A percentile compares a stretch with the other conserved stretches of the same genome.
Evolutionary conservation across 1,140 invertebrate genomes (phyloP).

Genomic region (Drosophila micromelanica): DNA sequence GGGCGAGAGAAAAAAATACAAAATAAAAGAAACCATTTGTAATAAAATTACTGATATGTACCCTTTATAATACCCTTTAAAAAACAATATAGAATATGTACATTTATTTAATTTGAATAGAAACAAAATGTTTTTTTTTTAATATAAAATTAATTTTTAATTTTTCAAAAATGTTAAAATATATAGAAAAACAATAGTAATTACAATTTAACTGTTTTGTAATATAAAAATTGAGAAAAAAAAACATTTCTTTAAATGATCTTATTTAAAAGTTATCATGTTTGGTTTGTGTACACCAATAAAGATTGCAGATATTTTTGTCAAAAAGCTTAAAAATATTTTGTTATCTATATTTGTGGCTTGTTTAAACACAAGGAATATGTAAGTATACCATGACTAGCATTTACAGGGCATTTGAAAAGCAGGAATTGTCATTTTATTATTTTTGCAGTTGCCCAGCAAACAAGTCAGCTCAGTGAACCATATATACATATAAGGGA

Average conservation of each 20-base stretch:
- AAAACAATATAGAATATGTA: not conserved
- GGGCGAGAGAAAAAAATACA: not conserved
- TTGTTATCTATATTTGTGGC: not conserved
- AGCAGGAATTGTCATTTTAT: slow-evolving; percentile 1
- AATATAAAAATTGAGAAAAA: no score
- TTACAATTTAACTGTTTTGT: no score
- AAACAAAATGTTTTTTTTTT: no score
- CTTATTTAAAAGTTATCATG: no score
- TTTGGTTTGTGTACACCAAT: no score
- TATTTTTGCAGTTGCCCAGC: slow-evolving; percentile 12
- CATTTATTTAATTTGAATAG: no score
- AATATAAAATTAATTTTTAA: no score
- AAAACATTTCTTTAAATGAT: no score
- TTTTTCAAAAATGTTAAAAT: no score
- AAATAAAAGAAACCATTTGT: not conserved
- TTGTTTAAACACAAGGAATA: not conserved
- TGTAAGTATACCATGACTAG: not conserved
- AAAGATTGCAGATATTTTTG: no score
- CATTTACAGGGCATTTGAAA: slow-evolving; percentile 12
- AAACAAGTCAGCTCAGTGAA: not conserved
- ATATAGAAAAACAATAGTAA: no score
- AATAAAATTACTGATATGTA: not conserved
- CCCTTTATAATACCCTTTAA: slow-evolving; percentile 5
- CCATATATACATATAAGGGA: slow-evolving; percentile 25
- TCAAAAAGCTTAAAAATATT: no score